Evolutionary conservation across 2,888 invertebrate genomes (phyloP).

Genomic region (Muscina levida): DNA sequence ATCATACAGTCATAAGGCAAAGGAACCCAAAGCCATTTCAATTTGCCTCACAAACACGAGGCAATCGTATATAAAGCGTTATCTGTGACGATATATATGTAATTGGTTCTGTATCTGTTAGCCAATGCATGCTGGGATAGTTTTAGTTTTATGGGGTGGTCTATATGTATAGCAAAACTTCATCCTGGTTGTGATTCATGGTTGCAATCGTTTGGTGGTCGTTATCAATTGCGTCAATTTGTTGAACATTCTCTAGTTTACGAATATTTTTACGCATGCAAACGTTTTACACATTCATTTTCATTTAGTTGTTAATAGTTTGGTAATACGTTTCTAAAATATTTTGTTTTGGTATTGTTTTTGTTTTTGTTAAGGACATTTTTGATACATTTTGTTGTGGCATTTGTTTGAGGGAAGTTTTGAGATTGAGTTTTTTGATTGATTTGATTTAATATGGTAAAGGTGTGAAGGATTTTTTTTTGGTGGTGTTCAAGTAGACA

Average conservation of each 20-base stretch:
- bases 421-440: conserved; percentile 46
- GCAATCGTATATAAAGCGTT: background rate
- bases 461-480: conserved; percentile 50
- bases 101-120: conserved; percentile 65
- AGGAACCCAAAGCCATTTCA: conserved; percentile 36
- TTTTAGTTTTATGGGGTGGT: conserved; percentile 51
- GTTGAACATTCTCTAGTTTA: too few species aligned
- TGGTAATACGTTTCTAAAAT: conserved; percentile 44
- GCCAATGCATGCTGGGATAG: conserved; percentile 60
- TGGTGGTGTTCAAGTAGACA: conserved; percentile 68
- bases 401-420: conserved; percentile 45
- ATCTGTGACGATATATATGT: conserved; percentile 48
- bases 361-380: conserved; percentile 5
- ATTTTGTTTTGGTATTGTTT: conserved; percentile 33
- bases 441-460: background rate
- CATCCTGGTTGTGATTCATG: conserved; percentile 37
- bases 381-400: conserved; percentile 44
- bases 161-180: conserved; percentile 54
- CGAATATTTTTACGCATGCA: conserved; percentile 42
- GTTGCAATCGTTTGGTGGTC: conserved; percentile 51
- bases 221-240: too few species aligned
- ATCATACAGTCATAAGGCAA: conserved; percentile 14
- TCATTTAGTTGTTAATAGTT: conserved; percentile 51
- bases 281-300: conserved; percentile 18
- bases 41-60: background rate